Evolutionary conservation across 1,140 invertebrate genomes (phyloP).

Genomic region (Pectinophora gossypiella): DNA sequence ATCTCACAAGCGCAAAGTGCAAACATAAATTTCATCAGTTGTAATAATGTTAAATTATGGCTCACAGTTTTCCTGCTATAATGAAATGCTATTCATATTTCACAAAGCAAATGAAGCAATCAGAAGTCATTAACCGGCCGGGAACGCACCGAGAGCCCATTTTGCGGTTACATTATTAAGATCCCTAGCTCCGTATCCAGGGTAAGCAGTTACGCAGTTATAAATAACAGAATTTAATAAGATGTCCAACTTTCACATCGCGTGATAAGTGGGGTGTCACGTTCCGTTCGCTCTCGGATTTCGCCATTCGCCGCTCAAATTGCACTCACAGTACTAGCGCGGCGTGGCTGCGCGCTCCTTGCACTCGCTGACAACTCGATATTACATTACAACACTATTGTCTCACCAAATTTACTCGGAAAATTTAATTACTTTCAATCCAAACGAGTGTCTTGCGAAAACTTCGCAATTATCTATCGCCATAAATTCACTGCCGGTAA

Average conservation of each 20-base stretch:
- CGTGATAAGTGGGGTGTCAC: slow-evolving; percentile 63
- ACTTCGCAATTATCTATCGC: not conserved
- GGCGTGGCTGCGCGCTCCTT: slow-evolving; percentile 19
- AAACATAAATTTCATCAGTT: not conserved
- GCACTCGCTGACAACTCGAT: slow-evolving; percentile 13
- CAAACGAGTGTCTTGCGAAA: not conserved
- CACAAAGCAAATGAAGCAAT: slow-evolving; percentile 5
- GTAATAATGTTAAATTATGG: slow-evolving; percentile 1
- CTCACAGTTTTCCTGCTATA: not conserved
- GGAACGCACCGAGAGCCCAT: slow-evolving; percentile 2
- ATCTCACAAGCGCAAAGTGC: too few species aligned
- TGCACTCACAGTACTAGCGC: slow-evolving; percentile 34
- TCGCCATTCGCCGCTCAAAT: slow-evolving; percentile 59
- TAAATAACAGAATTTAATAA: slow-evolving; percentile 57
- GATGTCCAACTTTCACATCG: slow-evolving; percentile 55
- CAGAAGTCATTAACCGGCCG: slow-evolving; percentile 1
- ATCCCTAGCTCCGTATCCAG: slow-evolving; percentile 1
- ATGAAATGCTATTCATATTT: slow-evolving; percentile 5
- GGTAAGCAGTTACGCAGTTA: slow-evolving; percentile 25
- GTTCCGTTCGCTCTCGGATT: slow-evolving; percentile 60
- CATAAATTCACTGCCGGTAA: not conserved
- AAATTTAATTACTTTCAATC: not conserved
- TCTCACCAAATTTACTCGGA: not conserved
- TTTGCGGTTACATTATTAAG: slow-evolving; percentile 5
- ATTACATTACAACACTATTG: slow-evolving; percentile 7